Conservation (phyloP, 2,888 invertebrate species). For the Drosophila leonis region DNA sequence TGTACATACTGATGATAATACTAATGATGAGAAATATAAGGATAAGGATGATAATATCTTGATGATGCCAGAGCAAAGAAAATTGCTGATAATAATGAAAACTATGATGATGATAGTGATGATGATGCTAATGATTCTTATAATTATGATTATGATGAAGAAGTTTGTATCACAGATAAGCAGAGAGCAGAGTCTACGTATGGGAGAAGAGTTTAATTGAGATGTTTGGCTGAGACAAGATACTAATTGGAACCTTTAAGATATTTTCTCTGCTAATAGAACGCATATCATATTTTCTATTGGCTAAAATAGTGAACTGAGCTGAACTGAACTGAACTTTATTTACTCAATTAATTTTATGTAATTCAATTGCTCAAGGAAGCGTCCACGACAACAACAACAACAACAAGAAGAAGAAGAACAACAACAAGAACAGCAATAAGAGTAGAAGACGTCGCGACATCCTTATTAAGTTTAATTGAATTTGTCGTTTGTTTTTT, state of each 20-base stretch:
- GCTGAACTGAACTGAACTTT: conserved; percentile 21
- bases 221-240: not conserved
- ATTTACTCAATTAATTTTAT: conserved; percentile 74
- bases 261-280: not conserved
- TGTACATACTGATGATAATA: too few relatives aligned
- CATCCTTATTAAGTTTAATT: conserved; percentile 78
- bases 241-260: not conserved
- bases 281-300: conserved; percentile 1
- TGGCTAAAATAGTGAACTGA: conserved; percentile 5
- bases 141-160: not conserved
- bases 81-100: not conserved
- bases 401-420: conserved; percentile 16
- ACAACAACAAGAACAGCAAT: not conserved
- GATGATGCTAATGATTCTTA: not conserved
- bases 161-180: not conserved
- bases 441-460: conserved; percentile 26
- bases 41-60: too few relatives aligned
- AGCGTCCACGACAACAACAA: conserved; percentile 49
- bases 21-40: too few relatives aligned
- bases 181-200: not conserved
- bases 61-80: too few relatives aligned
- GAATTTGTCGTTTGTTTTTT: conserved; percentile 71
- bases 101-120: not conserved
- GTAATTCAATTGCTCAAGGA: conserved; percentile 67
- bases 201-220: not conserved